These are phyloP conservation scores for Caenorhabditis drosophilae DNA, from an alignment of 2,888 invertebrate genomes.

Conservation along the genomic window DNA sequence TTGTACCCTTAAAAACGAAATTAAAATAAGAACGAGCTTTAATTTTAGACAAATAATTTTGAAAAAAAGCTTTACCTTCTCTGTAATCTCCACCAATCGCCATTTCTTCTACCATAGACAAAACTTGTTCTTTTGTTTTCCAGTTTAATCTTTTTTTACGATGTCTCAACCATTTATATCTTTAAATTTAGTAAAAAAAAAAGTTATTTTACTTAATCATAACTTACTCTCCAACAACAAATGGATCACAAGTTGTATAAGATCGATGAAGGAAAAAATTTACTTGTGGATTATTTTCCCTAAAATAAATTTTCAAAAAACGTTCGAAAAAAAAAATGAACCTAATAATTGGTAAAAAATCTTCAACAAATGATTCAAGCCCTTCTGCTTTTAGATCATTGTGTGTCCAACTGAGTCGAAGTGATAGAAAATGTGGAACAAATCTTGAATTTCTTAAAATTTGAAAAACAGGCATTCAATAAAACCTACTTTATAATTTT, in stretches of 20 bases:
- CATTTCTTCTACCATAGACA: conserved; percentile 66
- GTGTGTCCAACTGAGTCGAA: conserved; percentile 64
- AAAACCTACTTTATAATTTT: conserved; percentile 31
- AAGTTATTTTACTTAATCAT: too few species aligned
- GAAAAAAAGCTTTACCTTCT: conserved; percentile 33
- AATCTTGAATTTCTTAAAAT: conserved; percentile 17
- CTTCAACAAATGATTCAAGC: conserved; percentile 65
- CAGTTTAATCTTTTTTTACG: conserved; percentile 56
- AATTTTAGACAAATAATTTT: neutral
- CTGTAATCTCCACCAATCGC: conserved; percentile 64
- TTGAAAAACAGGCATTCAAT: neutral
- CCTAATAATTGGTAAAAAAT: conserved; percentile 62
- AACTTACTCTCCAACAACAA: conserved; percentile 65
- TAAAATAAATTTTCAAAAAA: conserved; percentile 27
- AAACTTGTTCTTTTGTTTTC: conserved; percentile 60
- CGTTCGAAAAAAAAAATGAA: conserved; percentile 16
- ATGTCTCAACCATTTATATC: conserved; percentile 52
- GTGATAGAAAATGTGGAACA: conserved; percentile 60
- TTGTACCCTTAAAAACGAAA: conserved; percentile 34
- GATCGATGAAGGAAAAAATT: conserved; percentile 55
- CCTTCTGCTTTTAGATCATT: conserved; percentile 62
- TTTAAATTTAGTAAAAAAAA: too few species aligned
- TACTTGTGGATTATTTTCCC: conserved; percentile 60
- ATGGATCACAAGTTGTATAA: conserved; percentile 64
- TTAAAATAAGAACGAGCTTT: neutral